Evolutionary conservation across 1,140 invertebrate genomes (phyloP).

Genomic region (Venustaconcha ellipsiformis): DNA sequence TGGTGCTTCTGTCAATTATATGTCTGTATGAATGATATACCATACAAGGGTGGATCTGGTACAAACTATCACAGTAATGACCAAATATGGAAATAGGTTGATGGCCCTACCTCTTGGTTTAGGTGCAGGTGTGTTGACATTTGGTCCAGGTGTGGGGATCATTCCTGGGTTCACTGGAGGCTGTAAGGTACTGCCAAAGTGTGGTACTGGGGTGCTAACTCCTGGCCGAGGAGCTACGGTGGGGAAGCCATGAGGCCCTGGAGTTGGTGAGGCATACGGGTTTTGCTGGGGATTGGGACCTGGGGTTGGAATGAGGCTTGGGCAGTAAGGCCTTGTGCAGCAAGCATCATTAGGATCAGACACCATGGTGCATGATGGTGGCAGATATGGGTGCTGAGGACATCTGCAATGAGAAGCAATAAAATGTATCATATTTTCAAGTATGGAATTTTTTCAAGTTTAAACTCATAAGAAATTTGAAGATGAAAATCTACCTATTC

Average conservation of each 20-base stretch:
- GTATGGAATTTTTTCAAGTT: no score
- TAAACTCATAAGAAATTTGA: no score
- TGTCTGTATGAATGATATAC: no score
- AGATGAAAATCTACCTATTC: no score
- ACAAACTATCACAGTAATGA: no score
- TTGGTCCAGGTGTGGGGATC: no score
- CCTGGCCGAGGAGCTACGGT: not conserved
- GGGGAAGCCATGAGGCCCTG: not conserved
- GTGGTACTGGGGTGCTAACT: no score
- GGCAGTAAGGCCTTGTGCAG: constrained; percentile 51
- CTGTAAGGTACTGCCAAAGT: no score
- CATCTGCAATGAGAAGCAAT: constrained; percentile 37
- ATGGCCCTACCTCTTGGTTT: constrained; percentile 30
- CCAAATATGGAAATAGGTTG: no score
- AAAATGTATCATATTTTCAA: not conserved
- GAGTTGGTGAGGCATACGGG: constrained; percentile 12
- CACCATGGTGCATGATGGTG: constrained; percentile 48
- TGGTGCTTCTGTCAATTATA: no score
- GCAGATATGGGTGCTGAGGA: constrained; percentile 41
- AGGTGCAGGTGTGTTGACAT: constrained; percentile 13
- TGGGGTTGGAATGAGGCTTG: constrained; percentile 21
- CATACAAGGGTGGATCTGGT: no score
- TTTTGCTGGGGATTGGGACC: constrained; percentile 8
- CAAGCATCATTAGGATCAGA: constrained; percentile 47
- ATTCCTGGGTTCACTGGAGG: no score